phyloP scores from a whole-genome alignment of 1,140 invertebrate species.

The Wiebesia pumilae region DNA sequence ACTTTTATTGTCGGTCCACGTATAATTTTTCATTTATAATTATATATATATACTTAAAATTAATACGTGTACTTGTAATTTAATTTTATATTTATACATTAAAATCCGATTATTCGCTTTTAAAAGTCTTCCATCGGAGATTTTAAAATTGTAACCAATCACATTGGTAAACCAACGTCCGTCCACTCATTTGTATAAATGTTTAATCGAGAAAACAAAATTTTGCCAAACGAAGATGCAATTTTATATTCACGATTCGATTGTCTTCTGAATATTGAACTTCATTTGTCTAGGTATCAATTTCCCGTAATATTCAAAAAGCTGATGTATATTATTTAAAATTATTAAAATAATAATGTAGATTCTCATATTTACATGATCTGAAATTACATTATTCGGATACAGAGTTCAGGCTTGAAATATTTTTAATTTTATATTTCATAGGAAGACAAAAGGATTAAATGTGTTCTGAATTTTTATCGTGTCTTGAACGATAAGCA shows the following conservation, averaged over 20 bases:
- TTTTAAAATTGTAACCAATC: too few relatives aligned
- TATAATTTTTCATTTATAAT: too few relatives aligned
- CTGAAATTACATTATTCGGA: not conserved
- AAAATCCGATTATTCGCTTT: too few relatives aligned
- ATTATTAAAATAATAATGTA: not conserved
- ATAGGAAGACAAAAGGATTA: too few relatives aligned
- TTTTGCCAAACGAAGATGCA: not conserved
- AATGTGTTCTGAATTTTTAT: too few relatives aligned
- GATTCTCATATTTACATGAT: not conserved
- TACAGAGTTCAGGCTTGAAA: not conserved
- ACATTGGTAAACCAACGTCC: not conserved
- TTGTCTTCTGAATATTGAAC: not conserved
- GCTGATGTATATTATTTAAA: not conserved
- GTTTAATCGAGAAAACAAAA: not conserved
- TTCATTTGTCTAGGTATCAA: not conserved
- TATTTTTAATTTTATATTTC: not conserved
- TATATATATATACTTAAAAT: too few relatives aligned
- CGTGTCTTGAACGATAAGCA: not conserved
- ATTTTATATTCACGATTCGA: not conserved
- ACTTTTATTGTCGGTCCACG: too few relatives aligned
- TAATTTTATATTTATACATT: too few relatives aligned
- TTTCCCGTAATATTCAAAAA: not conserved
- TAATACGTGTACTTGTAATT: too few relatives aligned
- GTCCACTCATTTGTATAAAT: not conserved
- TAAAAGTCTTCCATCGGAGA: too few relatives aligned